A percentile compares a stretch with the other conserved stretches of the same genome.
Evolutionary conservation across 2,888 invertebrate genomes (phyloP).

Genomic region (Aproaerema taeniolella): DNA sequence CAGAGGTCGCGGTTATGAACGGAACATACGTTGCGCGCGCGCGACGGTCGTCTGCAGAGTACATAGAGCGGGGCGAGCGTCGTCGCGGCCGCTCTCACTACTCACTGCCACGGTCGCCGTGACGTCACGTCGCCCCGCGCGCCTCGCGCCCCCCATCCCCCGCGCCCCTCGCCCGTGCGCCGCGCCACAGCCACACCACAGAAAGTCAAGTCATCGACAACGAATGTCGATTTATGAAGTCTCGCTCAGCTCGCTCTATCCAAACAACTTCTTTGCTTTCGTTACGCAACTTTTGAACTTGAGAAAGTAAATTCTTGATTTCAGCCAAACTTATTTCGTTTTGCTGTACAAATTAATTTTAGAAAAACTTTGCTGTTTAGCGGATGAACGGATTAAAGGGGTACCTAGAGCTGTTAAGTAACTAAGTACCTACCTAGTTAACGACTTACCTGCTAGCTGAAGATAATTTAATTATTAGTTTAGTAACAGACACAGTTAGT

Average conservation of each 20-base stretch:
- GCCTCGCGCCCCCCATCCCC: constrained; percentile 30
- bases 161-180: constrained; percentile 25
- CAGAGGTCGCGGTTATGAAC: constrained; percentile 47
- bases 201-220: constrained; percentile 67
- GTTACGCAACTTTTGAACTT: constrained; percentile 61
- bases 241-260: constrained; percentile 53
- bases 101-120: constrained; percentile 76
- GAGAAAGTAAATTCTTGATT: constrained; percentile 35
- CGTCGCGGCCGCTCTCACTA: constrained; percentile 68
- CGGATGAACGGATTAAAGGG: too few relatives aligned
- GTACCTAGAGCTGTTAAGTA: too few relatives aligned
- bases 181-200: constrained; percentile 60
- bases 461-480: too few relatives aligned
- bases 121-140: constrained; percentile 60
- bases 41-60: constrained; percentile 71
- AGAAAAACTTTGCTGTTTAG: too few relatives aligned
- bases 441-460: too few relatives aligned
- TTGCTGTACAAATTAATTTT: constrained; percentile 10
- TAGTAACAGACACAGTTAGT: too few relatives aligned
- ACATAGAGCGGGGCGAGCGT: constrained; percentile 53
- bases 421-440: too few relatives aligned
- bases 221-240: constrained; percentile 66
- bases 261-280: constrained; percentile 53
- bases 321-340: constrained; percentile 16
- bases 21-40: constrained; percentile 63